phyloP scores from a whole-genome alignment of 2,113 vertebrate genomes.

The Gavialis gangeticus region DNA sequence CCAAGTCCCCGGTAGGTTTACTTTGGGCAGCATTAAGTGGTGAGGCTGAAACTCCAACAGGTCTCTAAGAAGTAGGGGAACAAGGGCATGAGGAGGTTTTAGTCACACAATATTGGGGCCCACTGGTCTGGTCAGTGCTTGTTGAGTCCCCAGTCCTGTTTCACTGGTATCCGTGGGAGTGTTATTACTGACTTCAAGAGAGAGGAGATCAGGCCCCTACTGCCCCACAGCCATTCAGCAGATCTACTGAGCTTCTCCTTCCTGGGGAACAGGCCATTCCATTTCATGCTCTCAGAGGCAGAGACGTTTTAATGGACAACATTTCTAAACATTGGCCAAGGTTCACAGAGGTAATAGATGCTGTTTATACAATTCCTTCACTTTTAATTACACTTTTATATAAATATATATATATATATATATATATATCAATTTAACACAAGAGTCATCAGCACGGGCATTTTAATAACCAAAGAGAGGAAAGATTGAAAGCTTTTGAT shows the following conservation, averaged over 20 bases:
- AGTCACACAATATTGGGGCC: background rate
- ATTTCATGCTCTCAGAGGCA: background rate
- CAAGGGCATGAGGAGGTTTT: background rate
- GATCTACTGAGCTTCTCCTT: background rate
- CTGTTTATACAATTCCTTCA: constrained; percentile 36
- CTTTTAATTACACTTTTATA: constrained; percentile 63
- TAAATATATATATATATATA: constrained; percentile 64
- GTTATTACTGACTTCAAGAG: background rate
- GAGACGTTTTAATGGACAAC: background rate
- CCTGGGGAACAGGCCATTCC: background rate
- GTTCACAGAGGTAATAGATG: constrained; percentile 41
- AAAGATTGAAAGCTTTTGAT: constrained; percentile 20
- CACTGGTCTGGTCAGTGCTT: background rate
- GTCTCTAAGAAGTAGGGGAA: background rate
- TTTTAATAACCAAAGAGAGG: constrained; percentile 51
- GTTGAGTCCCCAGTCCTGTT: background rate
- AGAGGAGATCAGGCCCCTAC: background rate
- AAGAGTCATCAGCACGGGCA: constrained; percentile 45
- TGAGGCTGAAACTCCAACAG: background rate
- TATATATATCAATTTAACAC: constrained; percentile 40
- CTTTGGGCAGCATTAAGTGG: background rate
- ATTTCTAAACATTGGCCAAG: constrained; percentile 26
- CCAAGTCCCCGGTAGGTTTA: background rate
- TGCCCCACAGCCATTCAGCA: background rate
- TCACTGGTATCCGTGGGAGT: background rate